Evolutionary conservation across 2,797 vertebrate genomes (phyloP).

Genomic region (Mormyrops boulengeri): DNA sequence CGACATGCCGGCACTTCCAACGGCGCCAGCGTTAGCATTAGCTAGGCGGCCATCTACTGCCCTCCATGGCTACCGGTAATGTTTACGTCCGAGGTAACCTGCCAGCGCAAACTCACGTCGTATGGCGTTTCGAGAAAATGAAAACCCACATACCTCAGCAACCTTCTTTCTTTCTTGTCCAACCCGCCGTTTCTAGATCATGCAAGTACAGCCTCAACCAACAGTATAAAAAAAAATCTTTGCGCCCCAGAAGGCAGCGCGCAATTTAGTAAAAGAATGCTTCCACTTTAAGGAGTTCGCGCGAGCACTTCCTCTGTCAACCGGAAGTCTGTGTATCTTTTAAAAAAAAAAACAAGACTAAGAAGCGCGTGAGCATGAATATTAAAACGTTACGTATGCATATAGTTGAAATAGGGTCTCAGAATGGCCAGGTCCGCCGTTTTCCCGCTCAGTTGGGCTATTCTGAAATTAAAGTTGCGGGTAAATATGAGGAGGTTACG

Average conservation of each 20-base stretch:
- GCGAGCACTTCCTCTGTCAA: neutral
- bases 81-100: neutral
- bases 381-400: neutral
- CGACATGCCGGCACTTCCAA: neutral
- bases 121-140: neutral
- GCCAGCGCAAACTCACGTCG: neutral
- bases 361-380: neutral
- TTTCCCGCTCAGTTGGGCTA: neutral
- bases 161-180: neutral
- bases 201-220: neutral
- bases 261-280: neutral
- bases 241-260: neutral
- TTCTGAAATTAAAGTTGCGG: neutral
- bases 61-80: constrained; percentile 4
- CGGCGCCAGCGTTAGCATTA: neutral
- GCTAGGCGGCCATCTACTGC: neutral
- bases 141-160: neutral
- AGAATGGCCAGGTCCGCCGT: neutral
- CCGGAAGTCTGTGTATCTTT: neutral
- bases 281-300: constrained; percentile 1
- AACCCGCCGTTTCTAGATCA: neutral
- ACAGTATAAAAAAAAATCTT: neutral
- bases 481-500: neutral
- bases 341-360: neutral
- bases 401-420: neutral